Conservation (phyloP, 2,888 invertebrate species). For the Perdita meconis region DNA sequence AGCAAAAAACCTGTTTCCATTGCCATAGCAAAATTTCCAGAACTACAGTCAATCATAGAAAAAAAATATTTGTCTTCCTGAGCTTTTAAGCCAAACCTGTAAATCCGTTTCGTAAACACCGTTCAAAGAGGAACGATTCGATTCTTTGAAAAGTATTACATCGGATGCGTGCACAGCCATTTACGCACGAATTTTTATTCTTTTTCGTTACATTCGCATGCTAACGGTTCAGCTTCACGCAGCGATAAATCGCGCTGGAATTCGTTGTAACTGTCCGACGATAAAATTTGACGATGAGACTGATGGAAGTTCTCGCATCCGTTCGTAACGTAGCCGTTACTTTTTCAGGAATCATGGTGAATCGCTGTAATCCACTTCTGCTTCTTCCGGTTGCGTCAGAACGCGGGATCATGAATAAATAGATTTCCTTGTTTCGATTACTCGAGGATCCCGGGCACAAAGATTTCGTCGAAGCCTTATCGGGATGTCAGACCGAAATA, state of each 20-base stretch:
- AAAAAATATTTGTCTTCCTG: not conserved
- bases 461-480: too few relatives aligned
- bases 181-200: conserved; percentile 28
- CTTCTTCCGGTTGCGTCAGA: not conserved
- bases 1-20: too few relatives aligned
- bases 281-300: conserved; percentile 38
- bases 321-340: not conserved
- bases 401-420: not conserved
- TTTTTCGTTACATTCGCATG: conserved; percentile 15
- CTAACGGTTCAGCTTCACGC: conserved; percentile 33
- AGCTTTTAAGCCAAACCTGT: too few relatives aligned
- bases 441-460: too few relatives aligned
- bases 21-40: too few relatives aligned
- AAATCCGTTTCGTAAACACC: not conserved
- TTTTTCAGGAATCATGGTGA: conserved; percentile 16
- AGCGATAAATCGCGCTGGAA: conserved; percentile 45
- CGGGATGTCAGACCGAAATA: too few relatives aligned
- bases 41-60: too few relatives aligned
- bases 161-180: conserved; percentile 23
- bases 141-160: not conserved
- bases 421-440: too few relatives aligned
- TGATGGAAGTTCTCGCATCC: not conserved
- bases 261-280: conserved; percentile 45
- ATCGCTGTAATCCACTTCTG: not conserved
- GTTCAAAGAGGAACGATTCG: not conserved